Conservation (phyloP, 2,888 invertebrate species). For the Diarsia brunnea region DNA sequence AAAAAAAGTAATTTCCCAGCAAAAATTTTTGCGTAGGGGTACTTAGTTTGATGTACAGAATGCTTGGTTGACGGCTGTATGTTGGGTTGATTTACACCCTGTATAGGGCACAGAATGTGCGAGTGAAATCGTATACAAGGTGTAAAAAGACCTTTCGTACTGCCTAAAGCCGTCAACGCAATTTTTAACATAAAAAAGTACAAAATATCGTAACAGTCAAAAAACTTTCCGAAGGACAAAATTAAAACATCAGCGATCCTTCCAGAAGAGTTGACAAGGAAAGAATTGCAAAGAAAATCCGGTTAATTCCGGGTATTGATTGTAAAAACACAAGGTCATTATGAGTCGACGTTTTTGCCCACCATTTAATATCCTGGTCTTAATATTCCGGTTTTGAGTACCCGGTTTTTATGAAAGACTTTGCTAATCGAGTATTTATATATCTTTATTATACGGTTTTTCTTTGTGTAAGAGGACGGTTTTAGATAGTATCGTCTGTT, state of each 20-base stretch:
- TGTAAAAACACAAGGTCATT: constrained; percentile 56
- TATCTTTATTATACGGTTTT: constrained; percentile 7
- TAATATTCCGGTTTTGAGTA: constrained; percentile 52
- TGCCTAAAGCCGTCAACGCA: no score
- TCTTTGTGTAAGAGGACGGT: background rate
- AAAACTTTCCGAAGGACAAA: background rate
- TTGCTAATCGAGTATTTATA: constrained; percentile 57
- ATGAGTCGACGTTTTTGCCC: constrained; percentile 56
- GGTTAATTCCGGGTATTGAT: constrained; percentile 58
- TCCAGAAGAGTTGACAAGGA: constrained; percentile 7
- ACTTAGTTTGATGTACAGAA: no score
- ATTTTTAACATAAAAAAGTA: no score
- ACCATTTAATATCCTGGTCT: constrained; percentile 61
- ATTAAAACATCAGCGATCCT: constrained; percentile 21
- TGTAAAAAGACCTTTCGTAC: no score
- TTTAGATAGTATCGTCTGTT: constrained; percentile 2
- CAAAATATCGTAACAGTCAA: background rate
- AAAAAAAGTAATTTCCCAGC: no score
- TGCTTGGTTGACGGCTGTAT: no score
- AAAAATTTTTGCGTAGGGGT: no score
- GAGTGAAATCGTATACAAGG: no score
- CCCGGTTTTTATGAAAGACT: constrained; percentile 49
- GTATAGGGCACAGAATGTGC: no score
- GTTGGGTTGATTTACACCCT: no score
- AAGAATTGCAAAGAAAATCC: constrained; percentile 24